Evolutionary conservation across 2,113 vertebrate species (phyloP), one percentile per base, ranked within the genome.

Genomic region (Austrofundulus limnaeus): DNA sequence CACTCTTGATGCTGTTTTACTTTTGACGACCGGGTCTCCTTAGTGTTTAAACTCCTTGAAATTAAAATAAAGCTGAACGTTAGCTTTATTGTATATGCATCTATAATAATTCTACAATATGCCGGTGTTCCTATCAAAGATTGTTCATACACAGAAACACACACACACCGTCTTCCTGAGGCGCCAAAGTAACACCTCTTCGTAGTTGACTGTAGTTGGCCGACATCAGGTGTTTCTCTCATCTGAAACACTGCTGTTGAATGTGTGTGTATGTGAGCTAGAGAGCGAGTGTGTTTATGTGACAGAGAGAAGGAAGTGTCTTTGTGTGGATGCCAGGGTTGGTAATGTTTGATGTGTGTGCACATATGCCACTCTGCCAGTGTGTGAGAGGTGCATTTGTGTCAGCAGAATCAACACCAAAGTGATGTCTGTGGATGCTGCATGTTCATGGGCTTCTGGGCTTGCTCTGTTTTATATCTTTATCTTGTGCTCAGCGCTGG

Each of bases 281-380:
- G 28, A 59, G 58, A 34, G 43, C 28, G 28, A 65, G 56, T 19
- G 17, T 48, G 34, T 55, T 39, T 11, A 46, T 46, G 41, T 19
- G 55, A 31, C 21, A 50, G 13, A 43, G 49, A n/a, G 34, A 10
- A n/a, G 55, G 52, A 16, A 39, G 55, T 78, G 48, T 56, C 65
- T 75, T 67, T 77, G 53, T 82, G 66, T 41, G 48, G 16, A 2
- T 70, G 78, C 70, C 69, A 75, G 42, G 7, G 61, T 48, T 55
- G 61, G 62, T 52, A 51, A 71, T 79, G 72, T 71, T 78, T 75
- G 67, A 75, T 74, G 65, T 72, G 61, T 67, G 43, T 72, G 64
- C 50, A 66, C 51, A 62, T 60, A 46, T 61, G 70, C 49, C 55
- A 39, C 60, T 51, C 37, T 76, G 72, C 67, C 46, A 46, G 66